Percentiles rank a stretch among this genome's conserved stretches.
phyloP scores from a whole-genome alignment of 2,888 invertebrate species.

The Acrocyrtus sp. region DNA sequence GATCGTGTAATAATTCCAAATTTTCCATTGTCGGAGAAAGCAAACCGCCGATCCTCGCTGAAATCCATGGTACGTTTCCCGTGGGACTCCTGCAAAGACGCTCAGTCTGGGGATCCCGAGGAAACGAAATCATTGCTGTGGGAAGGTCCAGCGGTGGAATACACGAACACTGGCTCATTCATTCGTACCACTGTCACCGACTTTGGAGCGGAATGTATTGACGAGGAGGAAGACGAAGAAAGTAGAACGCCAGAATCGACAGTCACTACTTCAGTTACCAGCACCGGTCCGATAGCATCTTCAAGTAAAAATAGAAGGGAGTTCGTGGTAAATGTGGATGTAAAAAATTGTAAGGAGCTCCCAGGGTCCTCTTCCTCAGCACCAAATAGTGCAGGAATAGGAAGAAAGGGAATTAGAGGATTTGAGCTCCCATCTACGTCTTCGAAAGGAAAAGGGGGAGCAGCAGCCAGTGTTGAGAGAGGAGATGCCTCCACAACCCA shows the following conservation, averaged over 20 bases:
- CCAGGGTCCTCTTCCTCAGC: constrained; percentile 19
- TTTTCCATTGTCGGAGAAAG: constrained; percentile 40
- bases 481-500: constrained; percentile 21
- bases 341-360: constrained; percentile 4
- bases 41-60: constrained; percentile 49
- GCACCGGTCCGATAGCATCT: constrained; percentile 12
- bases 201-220: constrained; percentile 50
- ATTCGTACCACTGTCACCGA: constrained; percentile 47
- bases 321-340: constrained; percentile 24
- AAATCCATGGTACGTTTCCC: constrained; percentile 50
- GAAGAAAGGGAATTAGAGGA: constrained; percentile 38
- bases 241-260: constrained; percentile 33
- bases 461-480: constrained; percentile 15
- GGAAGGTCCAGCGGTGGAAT: constrained; percentile 43
- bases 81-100: constrained; percentile 41
- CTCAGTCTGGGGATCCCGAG: constrained; percentile 39
- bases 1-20: constrained; percentile 44
- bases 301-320: constrained; percentile 6
- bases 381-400: constrained; percentile 15
- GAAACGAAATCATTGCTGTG: constrained; percentile 32
- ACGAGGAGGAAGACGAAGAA: constrained; percentile 52
- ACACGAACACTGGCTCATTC: constrained; percentile 47
- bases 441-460: constrained; percentile 36
- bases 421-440: constrained; percentile 40
- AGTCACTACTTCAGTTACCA: constrained; percentile 7